A percentile compares a stretch with the other conserved stretches of the same genome.
Conservation (phyloP, 2,797 vertebrate species). For the Takifugu rubripes region DNA sequence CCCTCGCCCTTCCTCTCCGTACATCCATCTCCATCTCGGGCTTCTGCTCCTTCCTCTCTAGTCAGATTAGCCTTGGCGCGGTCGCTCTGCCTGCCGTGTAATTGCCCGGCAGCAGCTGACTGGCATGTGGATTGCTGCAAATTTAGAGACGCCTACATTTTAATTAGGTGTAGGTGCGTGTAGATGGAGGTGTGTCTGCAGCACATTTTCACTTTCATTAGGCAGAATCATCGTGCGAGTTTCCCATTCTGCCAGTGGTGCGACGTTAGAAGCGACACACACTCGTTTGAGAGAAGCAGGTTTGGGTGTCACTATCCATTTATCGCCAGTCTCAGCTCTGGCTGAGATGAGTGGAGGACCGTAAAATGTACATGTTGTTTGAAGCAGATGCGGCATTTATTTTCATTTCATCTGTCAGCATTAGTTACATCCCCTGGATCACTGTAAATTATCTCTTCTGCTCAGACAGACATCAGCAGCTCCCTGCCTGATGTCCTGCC, state of each 20-base stretch:
- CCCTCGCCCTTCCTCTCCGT: conserved; percentile 5
- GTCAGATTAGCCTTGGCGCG: conserved; percentile 61
- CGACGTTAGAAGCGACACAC: background rate
- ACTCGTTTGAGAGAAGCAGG: conserved; percentile 22
- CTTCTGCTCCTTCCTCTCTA: conserved; percentile 27
- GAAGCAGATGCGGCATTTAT: conserved; percentile 39
- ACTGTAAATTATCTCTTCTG: conserved; percentile 29
- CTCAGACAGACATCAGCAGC: conserved; percentile 8
- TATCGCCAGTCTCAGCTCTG: conserved; percentile 33
- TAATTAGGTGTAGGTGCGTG: conserved; percentile 47
- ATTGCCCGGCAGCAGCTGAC: conserved; percentile 57
- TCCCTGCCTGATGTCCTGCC: conserved; percentile 17
- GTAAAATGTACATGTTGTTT: conserved; percentile 34
- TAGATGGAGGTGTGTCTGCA: conserved; percentile 25
- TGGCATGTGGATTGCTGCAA: conserved; percentile 57
- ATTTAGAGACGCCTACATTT: conserved; percentile 55
- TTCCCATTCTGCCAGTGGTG: conserved; percentile 1
- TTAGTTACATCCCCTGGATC: conserved; percentile 47
- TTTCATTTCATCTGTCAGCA: conserved; percentile 47
- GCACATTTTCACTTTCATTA: conserved; percentile 54
- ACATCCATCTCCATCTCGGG: conserved; percentile 44
- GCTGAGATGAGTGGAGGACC: conserved; percentile 27
- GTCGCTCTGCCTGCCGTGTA: conserved; percentile 44
- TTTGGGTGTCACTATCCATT: conserved; percentile 30
- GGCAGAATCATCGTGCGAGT: conserved; percentile 38